Evolutionary conservation across 1,140 invertebrate species (phyloP).

Genomic region (Drosophila orena): DNA sequence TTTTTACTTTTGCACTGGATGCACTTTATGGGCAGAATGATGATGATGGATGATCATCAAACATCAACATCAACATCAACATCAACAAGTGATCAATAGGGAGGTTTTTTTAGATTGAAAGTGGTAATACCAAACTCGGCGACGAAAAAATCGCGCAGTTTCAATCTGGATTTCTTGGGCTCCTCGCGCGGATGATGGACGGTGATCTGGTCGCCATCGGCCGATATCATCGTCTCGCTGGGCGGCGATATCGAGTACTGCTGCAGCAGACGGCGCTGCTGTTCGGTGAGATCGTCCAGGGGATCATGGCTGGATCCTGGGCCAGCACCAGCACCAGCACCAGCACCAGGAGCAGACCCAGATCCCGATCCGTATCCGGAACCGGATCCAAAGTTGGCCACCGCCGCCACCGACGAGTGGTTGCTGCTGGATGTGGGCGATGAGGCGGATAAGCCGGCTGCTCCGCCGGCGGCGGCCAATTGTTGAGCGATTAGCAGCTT

Average conservation of each 20-base stretch:
- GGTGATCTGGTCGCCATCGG: conserved; percentile 83
- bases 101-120: background rate
- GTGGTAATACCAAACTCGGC: conserved; percentile 80
- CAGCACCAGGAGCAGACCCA: background rate
- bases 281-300: conserved; percentile 73
- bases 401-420: conserved; percentile 22
- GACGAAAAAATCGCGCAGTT: conserved; percentile 84
- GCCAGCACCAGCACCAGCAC: background rate
- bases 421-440: conserved; percentile 47
- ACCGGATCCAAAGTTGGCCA: conserved; percentile 6
- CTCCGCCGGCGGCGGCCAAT: conserved; percentile 66
- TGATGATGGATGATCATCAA: conserved; percentile 18
- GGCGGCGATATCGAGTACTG: conserved; percentile 81
- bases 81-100: conserved; percentile 16
- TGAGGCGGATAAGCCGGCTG: conserved; percentile 30
- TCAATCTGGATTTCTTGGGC: conserved; percentile 79
- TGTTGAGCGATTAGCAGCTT: conserved; percentile 82
- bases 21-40: background rate
- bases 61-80: conserved; percentile 33
- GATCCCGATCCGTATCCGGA: background rate
- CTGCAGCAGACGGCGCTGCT: conserved; percentile 75
- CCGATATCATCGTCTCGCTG: conserved; percentile 81
- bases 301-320: conserved; percentile 40
- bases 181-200: conserved; percentile 82
- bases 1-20: conserved; percentile 8